Percentiles rank a stretch among this genome's conserved stretches.
Conservation (phyloP, 2,888 invertebrate species). For the Hermaeophaga mercurialis region DNA sequence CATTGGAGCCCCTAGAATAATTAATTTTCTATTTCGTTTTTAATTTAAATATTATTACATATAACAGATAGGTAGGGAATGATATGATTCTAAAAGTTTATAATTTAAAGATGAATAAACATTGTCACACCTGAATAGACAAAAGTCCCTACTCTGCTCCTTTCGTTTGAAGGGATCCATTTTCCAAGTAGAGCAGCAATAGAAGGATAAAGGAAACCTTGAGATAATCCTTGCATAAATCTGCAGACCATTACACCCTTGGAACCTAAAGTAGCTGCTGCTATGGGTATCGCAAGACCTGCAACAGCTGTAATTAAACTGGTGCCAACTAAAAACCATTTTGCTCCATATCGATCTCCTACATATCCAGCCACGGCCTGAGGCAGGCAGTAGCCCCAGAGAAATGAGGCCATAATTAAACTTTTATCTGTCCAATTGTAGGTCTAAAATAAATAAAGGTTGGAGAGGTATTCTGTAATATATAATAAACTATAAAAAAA, state of each 20-base stretch:
- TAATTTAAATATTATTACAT: too few relatives aligned
- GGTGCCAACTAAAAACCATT: constrained; percentile 66
- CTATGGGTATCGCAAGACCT: constrained; percentile 70
- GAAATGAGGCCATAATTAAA: constrained; percentile 74
- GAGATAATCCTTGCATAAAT: constrained; percentile 74
- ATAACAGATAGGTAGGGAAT: too few relatives aligned
- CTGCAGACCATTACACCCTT: constrained; percentile 68
- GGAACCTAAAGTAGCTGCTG: constrained; percentile 69
- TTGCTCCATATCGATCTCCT: constrained; percentile 76
- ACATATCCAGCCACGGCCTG: constrained; percentile 75
- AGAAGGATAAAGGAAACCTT: constrained; percentile 75
- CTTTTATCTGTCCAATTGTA: constrained; percentile 62
- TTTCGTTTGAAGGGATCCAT: constrained; percentile 74
- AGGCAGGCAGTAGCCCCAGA: constrained; percentile 80
- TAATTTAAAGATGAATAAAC: too few relatives aligned
- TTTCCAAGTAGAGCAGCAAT: constrained; percentile 74
- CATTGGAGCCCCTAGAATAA: constrained; percentile 57
- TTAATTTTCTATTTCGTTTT: too few relatives aligned
- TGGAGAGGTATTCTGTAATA: background rate
- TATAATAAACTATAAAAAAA: too few relatives aligned
- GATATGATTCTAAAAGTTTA: too few relatives aligned
- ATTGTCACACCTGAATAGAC: constrained; percentile 65
- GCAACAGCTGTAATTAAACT: constrained; percentile 68
- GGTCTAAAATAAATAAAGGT: constrained; percentile 34
- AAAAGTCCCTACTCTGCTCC: constrained; percentile 71